Percentiles rank a stretch among this genome's conserved stretches.
These are phyloP conservation scores for Apodemus sylvaticus DNA, from an alignment of 2,113 vertebrate species.

Conservation along the genomic window DNA sequence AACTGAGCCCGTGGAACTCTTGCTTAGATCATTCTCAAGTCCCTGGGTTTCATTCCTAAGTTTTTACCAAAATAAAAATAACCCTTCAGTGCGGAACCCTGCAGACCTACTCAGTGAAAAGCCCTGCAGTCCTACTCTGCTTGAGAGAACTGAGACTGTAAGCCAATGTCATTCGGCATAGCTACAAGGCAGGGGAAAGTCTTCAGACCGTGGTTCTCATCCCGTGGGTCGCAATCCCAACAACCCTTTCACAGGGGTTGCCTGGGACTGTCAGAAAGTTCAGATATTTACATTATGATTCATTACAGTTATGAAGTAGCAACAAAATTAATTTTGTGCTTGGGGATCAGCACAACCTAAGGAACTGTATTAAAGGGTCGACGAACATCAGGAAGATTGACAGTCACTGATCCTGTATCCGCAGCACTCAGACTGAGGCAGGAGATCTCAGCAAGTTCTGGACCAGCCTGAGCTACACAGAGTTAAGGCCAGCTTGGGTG, in stretches of 20 bases:
- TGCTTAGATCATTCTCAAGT: neutral
- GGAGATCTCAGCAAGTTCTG: neutral
- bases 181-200: neutral
- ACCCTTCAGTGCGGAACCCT: neutral
- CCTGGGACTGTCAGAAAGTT: neutral
- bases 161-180: neutral
- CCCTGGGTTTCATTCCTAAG: neutral
- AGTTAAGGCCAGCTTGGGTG: neutral
- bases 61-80: neutral
- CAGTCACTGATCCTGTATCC: neutral
- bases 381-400: neutral
- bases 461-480: neutral
- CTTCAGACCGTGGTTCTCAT: neutral
- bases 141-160: neutral
- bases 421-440: neutral
- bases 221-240: neutral
- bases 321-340: neutral
- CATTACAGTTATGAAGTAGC: neutral
- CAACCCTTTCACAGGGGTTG: neutral
- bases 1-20: neutral
- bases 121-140: neutral
- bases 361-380: neutral
- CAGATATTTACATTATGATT: neutral
- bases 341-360: neutral
- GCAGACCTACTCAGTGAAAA: neutral